A percentile compares a stretch with the other conserved stretches of the same genome.
These are phyloP conservation scores for Drosophila gunungcola DNA, from an alignment of 1,140 invertebrate species.

Conservation along the genomic window DNA sequence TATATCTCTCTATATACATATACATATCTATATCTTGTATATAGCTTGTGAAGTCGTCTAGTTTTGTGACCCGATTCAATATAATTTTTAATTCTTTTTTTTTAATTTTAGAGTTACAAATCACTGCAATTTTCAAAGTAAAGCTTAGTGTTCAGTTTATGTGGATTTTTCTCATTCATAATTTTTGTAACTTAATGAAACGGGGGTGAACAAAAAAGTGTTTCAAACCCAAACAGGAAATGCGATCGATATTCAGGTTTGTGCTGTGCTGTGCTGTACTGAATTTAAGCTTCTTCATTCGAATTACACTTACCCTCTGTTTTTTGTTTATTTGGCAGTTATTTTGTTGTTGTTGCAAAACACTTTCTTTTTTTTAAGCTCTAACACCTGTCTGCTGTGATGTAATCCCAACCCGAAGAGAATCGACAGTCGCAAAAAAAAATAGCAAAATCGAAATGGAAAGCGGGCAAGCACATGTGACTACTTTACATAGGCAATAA, in stretches of 20 bases:
- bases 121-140: conserved; percentile 77
- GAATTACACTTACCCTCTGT: conserved; percentile 39
- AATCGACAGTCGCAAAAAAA: conserved; percentile 14
- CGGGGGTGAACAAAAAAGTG: conserved; percentile 12
- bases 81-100: conserved; percentile 25
- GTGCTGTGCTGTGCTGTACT: conserved; percentile 45
- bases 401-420: conserved; percentile 38
- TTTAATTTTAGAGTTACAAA: conserved; percentile 46
- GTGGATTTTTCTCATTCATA: conserved; percentile 38
- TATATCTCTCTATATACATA: conserved; percentile 47
- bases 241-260: conserved; percentile 19
- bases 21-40: conserved; percentile 31
- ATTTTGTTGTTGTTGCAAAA: conserved; percentile 57
- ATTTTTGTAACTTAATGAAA: conserved; percentile 26
- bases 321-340: conserved; percentile 69
- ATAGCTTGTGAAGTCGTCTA: conserved; percentile 31
- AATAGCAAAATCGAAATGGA: conserved; percentile 5
- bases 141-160: conserved; percentile 76
- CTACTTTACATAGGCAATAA: conserved; percentile 55
- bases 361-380: neutral
- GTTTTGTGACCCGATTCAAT: conserved; percentile 23
- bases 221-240: conserved; percentile 20
- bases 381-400: conserved; percentile 44
- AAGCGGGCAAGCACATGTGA: conserved; percentile 21
- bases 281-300: conserved; percentile 19